Evolutionary conservation across 2,888 invertebrate genomes (phyloP).

Genomic region (Ommatoiulus sabulosus): DNA sequence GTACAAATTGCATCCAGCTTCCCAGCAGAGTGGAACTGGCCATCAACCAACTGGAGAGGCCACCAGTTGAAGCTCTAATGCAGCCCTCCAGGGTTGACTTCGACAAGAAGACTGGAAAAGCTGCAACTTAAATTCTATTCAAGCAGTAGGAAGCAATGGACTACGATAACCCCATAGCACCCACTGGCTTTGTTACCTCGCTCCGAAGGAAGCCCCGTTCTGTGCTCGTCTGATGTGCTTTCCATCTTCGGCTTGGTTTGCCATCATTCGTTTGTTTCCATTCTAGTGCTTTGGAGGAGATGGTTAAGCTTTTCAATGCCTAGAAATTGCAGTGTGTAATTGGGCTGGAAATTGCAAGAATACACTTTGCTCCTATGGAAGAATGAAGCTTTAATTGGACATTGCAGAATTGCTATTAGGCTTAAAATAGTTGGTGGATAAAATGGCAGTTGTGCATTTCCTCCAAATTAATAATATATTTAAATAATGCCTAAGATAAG

Average conservation of each 20-base stretch:
- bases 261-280: constrained; percentile 47
- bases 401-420: not conserved
- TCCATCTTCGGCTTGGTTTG: constrained; percentile 38
- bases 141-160: not conserved
- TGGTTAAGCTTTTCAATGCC: not conserved
- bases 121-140: not conserved
- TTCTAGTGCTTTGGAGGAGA: constrained; percentile 12
- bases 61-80: constrained; percentile 48
- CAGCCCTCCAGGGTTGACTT: constrained; percentile 30
- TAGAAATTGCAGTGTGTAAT: not conserved
- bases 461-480: too few species aligned
- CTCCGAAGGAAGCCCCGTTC: not conserved
- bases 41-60: constrained; percentile 42
- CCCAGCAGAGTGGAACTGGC: constrained; percentile 53
- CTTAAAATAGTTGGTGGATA: too few species aligned
- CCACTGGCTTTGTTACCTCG: constrained; percentile 44
- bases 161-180: constrained; percentile 6
- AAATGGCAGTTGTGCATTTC: too few species aligned
- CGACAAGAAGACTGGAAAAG: constrained; percentile 12
- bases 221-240: constrained; percentile 43
- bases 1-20: constrained; percentile 63
- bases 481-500: too few species aligned
- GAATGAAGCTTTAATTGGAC: not conserved
- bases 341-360: constrained; percentile 27
- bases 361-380: not conserved